These are phyloP conservation scores for Isotomurus palustris DNA, from an alignment of 2,888 invertebrate genomes.

Conservation along the genomic window DNA sequence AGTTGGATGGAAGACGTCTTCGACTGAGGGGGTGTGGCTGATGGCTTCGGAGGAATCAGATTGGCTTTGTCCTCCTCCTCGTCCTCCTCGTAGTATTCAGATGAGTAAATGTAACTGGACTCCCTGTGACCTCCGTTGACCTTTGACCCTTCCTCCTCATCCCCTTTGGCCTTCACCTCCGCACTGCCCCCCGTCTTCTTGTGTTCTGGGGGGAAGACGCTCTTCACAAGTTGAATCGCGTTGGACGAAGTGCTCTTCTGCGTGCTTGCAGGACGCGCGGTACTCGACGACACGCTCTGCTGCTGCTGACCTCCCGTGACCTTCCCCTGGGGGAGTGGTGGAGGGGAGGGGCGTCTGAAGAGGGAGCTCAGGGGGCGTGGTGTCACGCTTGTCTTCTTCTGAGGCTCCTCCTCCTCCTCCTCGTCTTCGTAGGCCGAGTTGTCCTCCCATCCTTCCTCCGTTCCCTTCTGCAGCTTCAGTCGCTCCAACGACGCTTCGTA, in stretches of 20 bases:
- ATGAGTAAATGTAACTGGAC: slow-evolving; percentile 25
- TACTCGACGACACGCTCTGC: too few species aligned
- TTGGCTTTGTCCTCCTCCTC: slow-evolving; percentile 29
- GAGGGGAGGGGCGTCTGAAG: not conserved
- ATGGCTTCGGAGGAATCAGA: slow-evolving; percentile 10
- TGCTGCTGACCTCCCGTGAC: too few species aligned
- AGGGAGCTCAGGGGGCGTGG: too few species aligned
- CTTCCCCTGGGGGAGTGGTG: too few species aligned
- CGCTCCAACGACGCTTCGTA: slow-evolving; percentile 7
- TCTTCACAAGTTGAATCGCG: not conserved
- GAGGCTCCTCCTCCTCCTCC: not conserved
- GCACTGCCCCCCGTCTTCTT: not conserved
- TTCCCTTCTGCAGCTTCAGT: not conserved
- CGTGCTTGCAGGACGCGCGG: too few species aligned
- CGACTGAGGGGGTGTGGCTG: slow-evolving; percentile 44
- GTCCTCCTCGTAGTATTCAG: slow-evolving; percentile 27
- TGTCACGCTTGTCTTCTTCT: not conserved
- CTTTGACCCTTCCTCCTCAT: slow-evolving; percentile 26
- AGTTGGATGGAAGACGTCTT: slow-evolving; percentile 7
- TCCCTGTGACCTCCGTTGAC: slow-evolving; percentile 21
- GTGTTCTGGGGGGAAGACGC: not conserved
- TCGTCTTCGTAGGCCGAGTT: not conserved
- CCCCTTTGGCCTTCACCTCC: slow-evolving; percentile 14
- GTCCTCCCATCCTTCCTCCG: not conserved
- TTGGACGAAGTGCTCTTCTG: too few species aligned